Evolutionary conservation across 2,113 vertebrate species (phyloP).

Genomic region (Xenopus tropicalis): UCB_Xtro_10.0 CM004451.2:84988001-84988500

Average conservation of each 20-base stretch:
- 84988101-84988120: background rate
- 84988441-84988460: no score
- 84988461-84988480: no score
- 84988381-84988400: background rate
- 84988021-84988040: no score
- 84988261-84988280: slow-evolving; percentile 8
- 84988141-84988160: slow-evolving; percentile 12
- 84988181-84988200: background rate
- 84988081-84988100: background rate
- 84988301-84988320: background rate
- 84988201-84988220: no score
- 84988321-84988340: background rate
- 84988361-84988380: slow-evolving; percentile 17
- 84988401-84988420: no score
- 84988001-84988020: no score
- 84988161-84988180: slow-evolving; percentile 6
- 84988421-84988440: no score
- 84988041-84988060: background rate
- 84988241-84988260: background rate
- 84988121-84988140: slow-evolving; percentile 29
- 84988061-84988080: slow-evolving; percentile 32
- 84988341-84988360: background rate
- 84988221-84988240: slow-evolving; percentile 3
- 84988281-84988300: background rate
- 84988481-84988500: no score